Percentiles rank a stretch among this genome's conserved stretches.
These are phyloP conservation scores for Microtus pennsylvanicus DNA, from an alignment of 2,113 vertebrate species.

Conservation along the genomic window DNA sequence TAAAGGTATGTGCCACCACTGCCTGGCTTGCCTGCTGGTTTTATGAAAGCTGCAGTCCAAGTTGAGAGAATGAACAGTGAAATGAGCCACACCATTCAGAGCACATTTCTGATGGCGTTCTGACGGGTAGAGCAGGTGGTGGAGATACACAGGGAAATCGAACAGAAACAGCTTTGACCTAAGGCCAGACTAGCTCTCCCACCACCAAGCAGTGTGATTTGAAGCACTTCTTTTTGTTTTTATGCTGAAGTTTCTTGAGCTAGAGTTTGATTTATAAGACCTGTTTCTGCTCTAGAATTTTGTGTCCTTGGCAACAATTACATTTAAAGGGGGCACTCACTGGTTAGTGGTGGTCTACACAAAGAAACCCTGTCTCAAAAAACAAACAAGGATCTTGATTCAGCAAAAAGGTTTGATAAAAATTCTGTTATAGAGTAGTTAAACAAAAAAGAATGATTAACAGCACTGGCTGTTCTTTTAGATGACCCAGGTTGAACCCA, in stretches of 20 bases:
- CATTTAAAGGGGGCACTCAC: background rate
- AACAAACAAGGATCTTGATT: background rate
- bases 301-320: slow-evolving; percentile 25
- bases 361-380: background rate
- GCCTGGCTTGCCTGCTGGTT: background rate
- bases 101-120: background rate
- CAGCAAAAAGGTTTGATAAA: background rate
- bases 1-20: no score
- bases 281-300: background rate
- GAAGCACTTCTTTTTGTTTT: background rate
- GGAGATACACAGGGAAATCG: background rate
- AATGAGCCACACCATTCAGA: background rate
- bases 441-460: background rate
- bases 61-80: background rate
- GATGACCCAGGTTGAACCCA: background rate
- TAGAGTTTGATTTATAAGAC: background rate
- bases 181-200: background rate
- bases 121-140: background rate
- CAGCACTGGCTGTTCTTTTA: background rate
- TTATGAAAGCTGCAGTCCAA: background rate
- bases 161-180: background rate
- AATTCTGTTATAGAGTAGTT: background rate
- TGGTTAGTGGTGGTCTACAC: background rate
- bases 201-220: background rate
- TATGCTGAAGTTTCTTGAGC: background rate